Evolutionary conservation across 2,797 vertebrate species (phyloP).

Genomic region (Sebastes elongatus): DNA sequence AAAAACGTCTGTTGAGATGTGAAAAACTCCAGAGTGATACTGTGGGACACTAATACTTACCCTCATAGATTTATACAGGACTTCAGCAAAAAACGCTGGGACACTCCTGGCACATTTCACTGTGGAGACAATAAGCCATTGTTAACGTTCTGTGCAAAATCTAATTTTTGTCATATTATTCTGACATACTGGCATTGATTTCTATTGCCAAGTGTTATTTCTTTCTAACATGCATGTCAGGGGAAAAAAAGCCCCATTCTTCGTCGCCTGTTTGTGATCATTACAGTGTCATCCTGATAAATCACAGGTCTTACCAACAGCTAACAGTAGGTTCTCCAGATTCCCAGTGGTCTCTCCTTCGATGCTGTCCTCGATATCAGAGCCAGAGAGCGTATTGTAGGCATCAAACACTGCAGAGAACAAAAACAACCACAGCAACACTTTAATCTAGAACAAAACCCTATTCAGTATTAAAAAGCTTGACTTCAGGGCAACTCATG

Average conservation of each 20-base stretch:
- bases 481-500: background rate
- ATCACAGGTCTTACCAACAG: slow-evolving; percentile 85
- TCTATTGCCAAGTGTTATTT: slow-evolving; percentile 4
- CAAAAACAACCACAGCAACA: slow-evolving; percentile 8
- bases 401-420: slow-evolving; percentile 88
- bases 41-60: slow-evolving; percentile 68
- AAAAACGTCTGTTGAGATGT: background rate
- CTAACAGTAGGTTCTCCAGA: slow-evolving; percentile 89
- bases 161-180: background rate
- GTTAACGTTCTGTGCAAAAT: background rate
- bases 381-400: slow-evolving; percentile 92
- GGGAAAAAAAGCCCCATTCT: background rate
- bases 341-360: slow-evolving; percentile 91
- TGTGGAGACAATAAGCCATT: slow-evolving; percentile 52
- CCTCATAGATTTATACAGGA: slow-evolving; percentile 90
- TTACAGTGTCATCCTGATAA: background rate
- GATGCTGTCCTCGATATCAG: slow-evolving; percentile 92
- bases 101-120: slow-evolving; percentile 90
- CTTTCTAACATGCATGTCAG: background rate
- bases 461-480: background rate
- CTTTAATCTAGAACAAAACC: background rate
- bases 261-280: background rate
- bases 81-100: slow-evolving; percentile 91
- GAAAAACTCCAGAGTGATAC: background rate
- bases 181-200: slow-evolving; percentile 1